A percentile compares a stretch with the other conserved stretches of the same genome.
These are phyloP conservation scores for Lithophane socia DNA, from an alignment of 2,888 invertebrate genomes.

Conservation along the genomic window DNA sequence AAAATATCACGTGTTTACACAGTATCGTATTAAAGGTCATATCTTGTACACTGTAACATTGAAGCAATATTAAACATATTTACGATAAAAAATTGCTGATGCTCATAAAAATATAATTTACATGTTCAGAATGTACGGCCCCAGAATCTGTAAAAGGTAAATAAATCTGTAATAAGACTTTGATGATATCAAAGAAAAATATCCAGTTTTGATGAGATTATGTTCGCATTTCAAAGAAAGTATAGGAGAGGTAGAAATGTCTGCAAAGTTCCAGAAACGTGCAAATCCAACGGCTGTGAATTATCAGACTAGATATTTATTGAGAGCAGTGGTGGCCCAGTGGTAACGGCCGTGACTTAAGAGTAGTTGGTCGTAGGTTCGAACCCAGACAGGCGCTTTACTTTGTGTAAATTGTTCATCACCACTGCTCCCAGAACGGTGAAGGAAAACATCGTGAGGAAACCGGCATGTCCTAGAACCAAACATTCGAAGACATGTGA, in stretches of 20 bases:
- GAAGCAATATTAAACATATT: slow-evolving; percentile 16
- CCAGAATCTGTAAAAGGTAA: slow-evolving; percentile 50
- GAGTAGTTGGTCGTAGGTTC: no score
- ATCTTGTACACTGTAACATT: slow-evolving; percentile 7
- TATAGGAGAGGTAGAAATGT: slow-evolving; percentile 18
- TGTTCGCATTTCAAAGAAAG: slow-evolving; percentile 23
- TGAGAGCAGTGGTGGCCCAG: no score
- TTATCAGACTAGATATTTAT: slow-evolving; percentile 33
- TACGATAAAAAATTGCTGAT: slow-evolving; percentile 20
- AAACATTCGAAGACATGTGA: no score
- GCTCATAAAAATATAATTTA: slow-evolving; percentile 39
- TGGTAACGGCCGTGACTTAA: no score
- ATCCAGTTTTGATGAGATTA: slow-evolving; percentile 50
- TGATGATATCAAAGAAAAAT: slow-evolving; percentile 52
- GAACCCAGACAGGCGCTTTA: no score
- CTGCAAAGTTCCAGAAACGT: slow-evolving; percentile 33
- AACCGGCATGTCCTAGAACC: no score
- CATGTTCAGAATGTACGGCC: slow-evolving; percentile 35
- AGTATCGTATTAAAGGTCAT: slow-evolving; percentile 16
- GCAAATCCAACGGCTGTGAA: slow-evolving; percentile 29
- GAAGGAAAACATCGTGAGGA: no score
- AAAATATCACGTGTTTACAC: neutral
- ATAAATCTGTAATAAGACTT: slow-evolving; percentile 55
- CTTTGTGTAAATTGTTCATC: no score
- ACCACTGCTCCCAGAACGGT: no score